Evolutionary conservation across 2,888 invertebrate genomes (phyloP).

Genomic region (Litoditis marina): DNA sequence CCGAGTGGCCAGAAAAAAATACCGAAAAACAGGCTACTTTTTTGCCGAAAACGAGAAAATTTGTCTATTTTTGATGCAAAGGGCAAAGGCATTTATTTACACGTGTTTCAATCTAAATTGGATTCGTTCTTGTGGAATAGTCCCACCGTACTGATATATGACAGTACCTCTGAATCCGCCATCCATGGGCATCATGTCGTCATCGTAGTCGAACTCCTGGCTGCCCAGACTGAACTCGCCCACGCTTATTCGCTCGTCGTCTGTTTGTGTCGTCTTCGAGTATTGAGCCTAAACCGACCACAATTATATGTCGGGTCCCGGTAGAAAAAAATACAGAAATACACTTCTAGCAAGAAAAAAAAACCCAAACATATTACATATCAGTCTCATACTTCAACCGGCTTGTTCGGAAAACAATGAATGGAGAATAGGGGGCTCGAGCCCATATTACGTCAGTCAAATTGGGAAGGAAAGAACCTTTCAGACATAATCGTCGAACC

Average conservation of each 20-base stretch:
- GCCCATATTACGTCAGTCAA: no score
- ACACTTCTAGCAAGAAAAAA: not conserved
- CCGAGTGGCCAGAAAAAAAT: no score
- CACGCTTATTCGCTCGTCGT: constrained; percentile 51
- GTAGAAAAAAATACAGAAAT: not conserved
- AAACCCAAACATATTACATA: not conserved
- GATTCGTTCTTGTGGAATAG: not conserved
- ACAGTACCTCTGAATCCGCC: constrained; percentile 32
- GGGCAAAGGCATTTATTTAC: no score
- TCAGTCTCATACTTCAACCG: no score
- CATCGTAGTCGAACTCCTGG: constrained; percentile 58
- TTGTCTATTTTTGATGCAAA: no score
- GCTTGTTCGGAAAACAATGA: not conserved
- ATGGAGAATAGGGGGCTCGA: not conserved
- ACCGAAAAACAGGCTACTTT: no score
- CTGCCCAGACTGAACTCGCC: constrained; percentile 54
- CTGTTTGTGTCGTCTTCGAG: constrained; percentile 60
- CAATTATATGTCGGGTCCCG: no score
- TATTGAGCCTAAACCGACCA: constrained; percentile 52
- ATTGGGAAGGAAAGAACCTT: no score
- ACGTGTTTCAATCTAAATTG: no score
- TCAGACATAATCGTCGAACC: no score
- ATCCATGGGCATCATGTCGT: constrained; percentile 45
- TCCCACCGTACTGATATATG: not conserved
- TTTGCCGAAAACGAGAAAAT: no score